Percentiles rank a stretch among this genome's conserved stretches.
Conservation (phyloP, 1,140 invertebrate genomes). For the Macrotrachela quadricornifera region DNA sequence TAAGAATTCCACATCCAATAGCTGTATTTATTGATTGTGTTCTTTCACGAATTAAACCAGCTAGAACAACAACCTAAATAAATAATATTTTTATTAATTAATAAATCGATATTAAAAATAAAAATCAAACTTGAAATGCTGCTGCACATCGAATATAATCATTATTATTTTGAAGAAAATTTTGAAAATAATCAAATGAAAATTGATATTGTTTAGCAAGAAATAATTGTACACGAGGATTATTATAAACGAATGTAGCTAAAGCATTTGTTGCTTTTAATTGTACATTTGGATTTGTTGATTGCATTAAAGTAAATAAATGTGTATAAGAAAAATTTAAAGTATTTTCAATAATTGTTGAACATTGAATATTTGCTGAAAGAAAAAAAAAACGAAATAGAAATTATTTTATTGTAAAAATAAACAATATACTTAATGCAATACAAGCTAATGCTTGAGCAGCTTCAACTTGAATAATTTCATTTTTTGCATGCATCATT, state of each 20-base stretch:
- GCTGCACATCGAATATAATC: conserved; percentile 21
- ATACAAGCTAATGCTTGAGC: conserved; percentile 10
- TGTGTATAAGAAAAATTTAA: no score
- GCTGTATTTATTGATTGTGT: conserved; percentile 15
- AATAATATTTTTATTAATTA: no score
- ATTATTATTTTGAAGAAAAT: conserved; percentile 21
- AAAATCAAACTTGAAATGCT: conserved; percentile 21
- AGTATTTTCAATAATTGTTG: no score
- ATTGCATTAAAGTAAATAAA: no score
- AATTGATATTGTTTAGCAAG: conserved; percentile 26
- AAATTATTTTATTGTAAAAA: no score
- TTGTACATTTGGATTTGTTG: conserved; percentile 12
- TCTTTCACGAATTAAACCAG: not conserved
- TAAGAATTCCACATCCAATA: conserved; percentile 22
- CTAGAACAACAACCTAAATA: not conserved
- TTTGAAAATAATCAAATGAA: conserved; percentile 21
- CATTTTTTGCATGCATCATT: conserved; percentile 21
- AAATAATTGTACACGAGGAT: conserved; percentile 20
- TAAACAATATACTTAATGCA: no score
- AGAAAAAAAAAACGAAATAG: no score
- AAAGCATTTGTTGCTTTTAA: conserved; percentile 21
- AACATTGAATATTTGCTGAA: no score
- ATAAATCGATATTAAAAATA: no score
- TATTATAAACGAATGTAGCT: conserved; percentile 27
- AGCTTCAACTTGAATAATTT: conserved; percentile 23